A percentile compares a stretch with the other conserved stretches of the same genome.
Evolutionary conservation across 2,797 vertebrate genomes (phyloP).

Genomic region (Peromyscus melanophrys): DNA sequence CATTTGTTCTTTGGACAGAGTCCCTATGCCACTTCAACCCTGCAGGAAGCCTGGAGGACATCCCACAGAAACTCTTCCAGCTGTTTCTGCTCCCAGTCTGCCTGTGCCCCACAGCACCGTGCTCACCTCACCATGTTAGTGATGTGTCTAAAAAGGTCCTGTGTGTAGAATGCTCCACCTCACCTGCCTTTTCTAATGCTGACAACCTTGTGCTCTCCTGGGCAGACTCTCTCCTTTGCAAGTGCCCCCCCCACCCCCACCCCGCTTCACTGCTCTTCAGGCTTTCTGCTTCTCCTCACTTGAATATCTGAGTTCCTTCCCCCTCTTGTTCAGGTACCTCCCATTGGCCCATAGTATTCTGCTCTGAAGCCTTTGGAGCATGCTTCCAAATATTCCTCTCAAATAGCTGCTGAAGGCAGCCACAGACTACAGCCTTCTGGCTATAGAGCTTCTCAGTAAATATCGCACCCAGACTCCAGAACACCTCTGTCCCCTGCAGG

Average conservation of each 20-base stretch:
- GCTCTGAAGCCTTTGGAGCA: neutral
- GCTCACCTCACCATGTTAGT: neutral
- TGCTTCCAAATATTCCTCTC: neutral
- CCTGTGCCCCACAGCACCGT: neutral
- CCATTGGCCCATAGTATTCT: neutral
- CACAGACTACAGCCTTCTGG: neutral
- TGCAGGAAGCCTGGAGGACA: neutral
- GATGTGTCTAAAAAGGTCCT: slow-evolving; percentile 26
- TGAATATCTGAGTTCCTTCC: neutral
- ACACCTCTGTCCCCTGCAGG: neutral
- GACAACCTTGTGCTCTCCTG: neutral
- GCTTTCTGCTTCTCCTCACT: neutral
- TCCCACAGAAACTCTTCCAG: neutral
- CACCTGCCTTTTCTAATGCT: neutral
- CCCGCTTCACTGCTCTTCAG: neutral
- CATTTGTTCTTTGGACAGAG: neutral
- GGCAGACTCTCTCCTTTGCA: neutral
- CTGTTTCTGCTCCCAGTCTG: neutral
- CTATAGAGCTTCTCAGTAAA: neutral
- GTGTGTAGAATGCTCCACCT: neutral
- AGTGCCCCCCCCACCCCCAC: no score
- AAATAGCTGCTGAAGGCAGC: neutral
- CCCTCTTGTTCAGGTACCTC: neutral
- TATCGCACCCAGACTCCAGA: accelerated
- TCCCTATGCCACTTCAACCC: accelerated